These are phyloP conservation scores for Dissostichus mawsoni DNA, from an alignment of 2,113 vertebrate species.

Conservation along the genomic window DNA sequence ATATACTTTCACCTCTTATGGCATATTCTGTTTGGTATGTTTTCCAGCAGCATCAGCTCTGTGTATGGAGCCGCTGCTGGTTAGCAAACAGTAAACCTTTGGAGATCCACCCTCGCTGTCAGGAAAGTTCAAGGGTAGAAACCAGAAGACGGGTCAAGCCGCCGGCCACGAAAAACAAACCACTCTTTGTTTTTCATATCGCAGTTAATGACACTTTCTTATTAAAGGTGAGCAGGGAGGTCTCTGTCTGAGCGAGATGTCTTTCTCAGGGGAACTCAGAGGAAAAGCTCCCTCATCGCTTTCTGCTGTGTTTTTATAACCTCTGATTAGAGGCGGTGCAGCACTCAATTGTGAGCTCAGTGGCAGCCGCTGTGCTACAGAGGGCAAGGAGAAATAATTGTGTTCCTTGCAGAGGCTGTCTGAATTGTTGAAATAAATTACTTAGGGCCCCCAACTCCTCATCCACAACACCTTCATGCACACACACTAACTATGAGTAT, in stretches of 20 bases:
- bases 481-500: constrained; percentile 66
- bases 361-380: constrained; percentile 68
- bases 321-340: constrained; percentile 82
- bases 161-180: constrained; percentile 59
- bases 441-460: constrained; percentile 67
- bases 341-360: constrained; percentile 77
- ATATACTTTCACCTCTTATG: no score
- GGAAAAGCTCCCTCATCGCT: constrained; percentile 45
- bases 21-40: constrained; percentile 1
- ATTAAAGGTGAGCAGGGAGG: constrained; percentile 79
- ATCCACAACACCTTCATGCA: constrained; percentile 55
- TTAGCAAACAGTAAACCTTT: constrained; percentile 59
- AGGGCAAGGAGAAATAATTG: constrained; percentile 82
- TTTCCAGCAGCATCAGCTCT: background rate
- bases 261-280: constrained; percentile 61
- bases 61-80: constrained; percentile 22
- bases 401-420: constrained; percentile 77
- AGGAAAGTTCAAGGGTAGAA: constrained; percentile 51
- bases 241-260: constrained; percentile 60
- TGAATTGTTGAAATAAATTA: constrained; percentile 85
- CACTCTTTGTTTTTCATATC: constrained; percentile 64
- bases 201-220: constrained; percentile 74
- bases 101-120: constrained; percentile 33
- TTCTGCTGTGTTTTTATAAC: constrained; percentile 80
- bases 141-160: constrained; percentile 42